Percentiles rank a stretch among this genome's conserved stretches.
Conservation (phyloP, 2,797 vertebrate genomes). For the Adrianichthys oophorus region DNA sequence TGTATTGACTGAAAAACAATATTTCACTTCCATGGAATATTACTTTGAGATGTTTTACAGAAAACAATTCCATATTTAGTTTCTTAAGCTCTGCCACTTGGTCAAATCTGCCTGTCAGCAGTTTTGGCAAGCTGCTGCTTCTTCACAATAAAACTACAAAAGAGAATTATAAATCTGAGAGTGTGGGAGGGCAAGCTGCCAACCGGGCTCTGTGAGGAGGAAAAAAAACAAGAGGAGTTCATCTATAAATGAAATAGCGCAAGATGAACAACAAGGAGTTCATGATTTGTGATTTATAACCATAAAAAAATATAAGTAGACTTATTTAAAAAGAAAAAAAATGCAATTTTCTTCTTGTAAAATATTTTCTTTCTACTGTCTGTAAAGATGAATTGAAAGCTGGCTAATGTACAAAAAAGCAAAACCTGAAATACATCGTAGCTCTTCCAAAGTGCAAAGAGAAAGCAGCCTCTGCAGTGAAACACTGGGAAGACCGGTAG, state of each 20-base stretch:
- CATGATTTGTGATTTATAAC: no score
- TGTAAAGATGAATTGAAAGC: not conserved
- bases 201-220: conserved; percentile 10
- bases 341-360: no score
- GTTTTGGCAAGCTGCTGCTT: conserved; percentile 41
- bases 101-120: conserved; percentile 39
- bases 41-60: no score
- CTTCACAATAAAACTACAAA: conserved; percentile 50
- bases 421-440: no score
- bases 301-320: no score
- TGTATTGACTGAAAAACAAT: no score
- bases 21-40: no score
- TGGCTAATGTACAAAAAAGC: no score
- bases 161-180: conserved; percentile 40
- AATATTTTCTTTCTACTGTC: not conserved
- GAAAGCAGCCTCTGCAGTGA: conserved; percentile 10
- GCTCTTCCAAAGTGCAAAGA: not conserved
- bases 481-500: conserved; percentile 6
- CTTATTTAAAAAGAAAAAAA: no score
- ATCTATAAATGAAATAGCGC: conserved; percentile 22
- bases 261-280: no score
- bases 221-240: conserved; percentile 10
- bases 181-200: conserved; percentile 14
- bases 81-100: conserved; percentile 11
- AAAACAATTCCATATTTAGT: conserved; percentile 12